Evolutionary conservation across 1,140 invertebrate species (phyloP).

Genomic region (Hypothenemus hampei): DNA sequence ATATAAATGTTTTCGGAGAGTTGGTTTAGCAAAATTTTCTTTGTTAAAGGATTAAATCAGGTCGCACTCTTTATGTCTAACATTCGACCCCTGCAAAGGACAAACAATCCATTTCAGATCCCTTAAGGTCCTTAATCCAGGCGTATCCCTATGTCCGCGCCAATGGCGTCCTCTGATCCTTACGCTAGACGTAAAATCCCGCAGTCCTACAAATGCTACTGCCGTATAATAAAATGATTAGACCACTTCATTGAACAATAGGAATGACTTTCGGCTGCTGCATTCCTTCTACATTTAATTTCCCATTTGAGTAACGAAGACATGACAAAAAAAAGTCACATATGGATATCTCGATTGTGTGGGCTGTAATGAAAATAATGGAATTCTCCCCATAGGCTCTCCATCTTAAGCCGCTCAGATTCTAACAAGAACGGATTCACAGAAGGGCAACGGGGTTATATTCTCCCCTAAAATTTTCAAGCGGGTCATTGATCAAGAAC

Average conservation of each 20-base stretch:
- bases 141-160: slow-evolving; percentile 15
- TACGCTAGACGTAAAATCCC: slow-evolving; percentile 37
- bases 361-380: neutral
- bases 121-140: slow-evolving; percentile 17
- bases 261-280: slow-evolving; percentile 34
- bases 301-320: neutral
- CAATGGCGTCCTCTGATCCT: slow-evolving; percentile 31
- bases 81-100: slow-evolving; percentile 10
- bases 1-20: no score
- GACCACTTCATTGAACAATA: slow-evolving; percentile 41
- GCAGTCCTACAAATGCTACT: slow-evolving; percentile 28
- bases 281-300: slow-evolving; percentile 10
- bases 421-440: slow-evolving; percentile 18
- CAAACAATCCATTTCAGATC: slow-evolving; percentile 15
- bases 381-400: neutral
- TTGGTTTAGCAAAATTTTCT: no score
- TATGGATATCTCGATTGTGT: neutral
- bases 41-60: no score
- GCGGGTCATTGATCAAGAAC: slow-evolving; percentile 18
- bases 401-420: slow-evolving; percentile 9
- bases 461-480: slow-evolving; percentile 10
- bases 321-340: no score
- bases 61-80: slow-evolving; percentile 1
- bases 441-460: slow-evolving; percentile 14
- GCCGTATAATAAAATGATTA: slow-evolving; percentile 42